A percentile compares a stretch with the other conserved stretches of the same genome.
These are phyloP conservation scores for Heloderma charlesbogerti DNA, from an alignment of 2,113 vertebrate species.

Conservation along the genomic window DNA sequence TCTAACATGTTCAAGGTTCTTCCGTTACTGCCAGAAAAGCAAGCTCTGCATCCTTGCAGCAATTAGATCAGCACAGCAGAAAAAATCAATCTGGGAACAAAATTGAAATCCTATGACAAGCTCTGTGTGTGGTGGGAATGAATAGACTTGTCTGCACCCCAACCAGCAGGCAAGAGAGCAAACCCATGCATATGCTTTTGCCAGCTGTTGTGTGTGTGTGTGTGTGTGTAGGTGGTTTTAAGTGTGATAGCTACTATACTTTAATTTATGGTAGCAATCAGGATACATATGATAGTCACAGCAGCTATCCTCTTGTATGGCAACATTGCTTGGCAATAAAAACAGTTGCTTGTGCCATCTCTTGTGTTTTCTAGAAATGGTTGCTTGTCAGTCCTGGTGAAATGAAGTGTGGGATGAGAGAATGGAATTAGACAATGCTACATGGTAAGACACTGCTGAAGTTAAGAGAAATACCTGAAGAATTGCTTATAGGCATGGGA, in stretches of 20 bases:
- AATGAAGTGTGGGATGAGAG: neutral
- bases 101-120: constrained; percentile 50
- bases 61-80: constrained; percentile 54
- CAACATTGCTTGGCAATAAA: constrained; percentile 58
- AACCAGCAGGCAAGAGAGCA: constrained; percentile 41
- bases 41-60: constrained; percentile 39
- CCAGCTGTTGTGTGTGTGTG: constrained; percentile 60
- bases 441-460: constrained; percentile 47
- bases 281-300: constrained; percentile 4
- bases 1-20: constrained; percentile 52
- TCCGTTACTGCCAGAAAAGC: constrained; percentile 32
- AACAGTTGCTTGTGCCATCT: constrained; percentile 46
- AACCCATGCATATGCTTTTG: constrained; percentile 38
- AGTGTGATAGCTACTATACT: constrained; percentile 54
- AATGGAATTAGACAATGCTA: constrained; percentile 41
- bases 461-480: constrained; percentile 59
- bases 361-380: constrained; percentile 53
- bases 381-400: constrained; percentile 25
- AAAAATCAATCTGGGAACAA: constrained; percentile 57
- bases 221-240: constrained; percentile 51
- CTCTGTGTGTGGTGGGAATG: neutral
- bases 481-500: neutral
- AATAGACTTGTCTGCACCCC: constrained; percentile 43
- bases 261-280: constrained; percentile 45
- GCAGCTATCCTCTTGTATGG: constrained; percentile 55